A percentile compares a stretch with the other conserved stretches of the same genome.
Evolutionary conservation across 2,888 invertebrate genomes (phyloP).

Genomic region (Microctonus hyperodae): DNA sequence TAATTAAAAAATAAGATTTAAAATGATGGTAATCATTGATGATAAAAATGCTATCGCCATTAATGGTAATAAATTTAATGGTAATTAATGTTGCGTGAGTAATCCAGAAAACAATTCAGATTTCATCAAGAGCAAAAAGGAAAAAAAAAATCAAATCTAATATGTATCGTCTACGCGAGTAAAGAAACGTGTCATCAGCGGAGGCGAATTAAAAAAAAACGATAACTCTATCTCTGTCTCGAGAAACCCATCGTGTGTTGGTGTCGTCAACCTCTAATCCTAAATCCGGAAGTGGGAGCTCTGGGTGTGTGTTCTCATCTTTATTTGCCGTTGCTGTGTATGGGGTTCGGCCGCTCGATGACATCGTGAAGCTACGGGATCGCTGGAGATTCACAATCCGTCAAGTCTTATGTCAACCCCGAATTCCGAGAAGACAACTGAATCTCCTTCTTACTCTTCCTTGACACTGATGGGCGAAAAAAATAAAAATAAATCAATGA

Average conservation of each 20-base stretch:
- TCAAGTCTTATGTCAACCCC: neutral
- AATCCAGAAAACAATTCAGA: conserved; percentile 15
- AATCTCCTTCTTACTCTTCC: conserved; percentile 5
- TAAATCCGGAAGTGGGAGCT: conserved; percentile 17
- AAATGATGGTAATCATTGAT: neutral
- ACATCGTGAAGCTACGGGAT: conserved; percentile 8
- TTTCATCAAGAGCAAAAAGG: conserved; percentile 27
- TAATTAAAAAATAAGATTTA: neutral
- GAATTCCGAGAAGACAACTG: conserved; percentile 15
- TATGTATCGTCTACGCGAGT: conserved; percentile 16
- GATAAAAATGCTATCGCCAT: neutral
- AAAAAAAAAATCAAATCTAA: conserved; percentile 21
- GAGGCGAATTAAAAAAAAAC: conserved; percentile 8
- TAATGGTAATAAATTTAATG: conserved; percentile 18
- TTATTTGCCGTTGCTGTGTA: conserved; percentile 9
- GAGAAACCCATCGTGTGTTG: conserved; percentile 12
- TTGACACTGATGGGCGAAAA: neutral
- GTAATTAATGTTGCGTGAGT: conserved; percentile 20
- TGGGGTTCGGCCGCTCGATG: conserved; percentile 16
- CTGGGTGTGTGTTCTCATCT: conserved; percentile 12
- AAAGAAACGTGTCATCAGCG: conserved; percentile 18
- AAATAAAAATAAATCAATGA: neutral
- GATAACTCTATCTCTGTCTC: neutral
- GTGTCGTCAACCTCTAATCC: conserved; percentile 13
- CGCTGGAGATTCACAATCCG: neutral